phyloP scores from a whole-genome alignment of 2,888 invertebrate genomes.

The Pedicia rivosa region DNA sequence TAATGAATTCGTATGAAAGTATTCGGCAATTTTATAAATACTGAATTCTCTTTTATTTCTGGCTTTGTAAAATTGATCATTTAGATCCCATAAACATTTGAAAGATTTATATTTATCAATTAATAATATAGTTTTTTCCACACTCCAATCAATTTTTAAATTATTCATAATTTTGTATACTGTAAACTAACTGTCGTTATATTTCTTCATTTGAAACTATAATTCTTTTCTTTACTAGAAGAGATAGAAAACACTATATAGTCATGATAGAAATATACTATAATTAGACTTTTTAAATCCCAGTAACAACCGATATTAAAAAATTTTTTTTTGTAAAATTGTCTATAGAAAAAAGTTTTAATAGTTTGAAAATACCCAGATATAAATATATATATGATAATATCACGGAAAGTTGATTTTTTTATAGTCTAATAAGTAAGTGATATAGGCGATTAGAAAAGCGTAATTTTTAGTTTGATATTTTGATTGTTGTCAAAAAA shows the following conservation, averaged over 20 bases:
- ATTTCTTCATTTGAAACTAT: not conserved
- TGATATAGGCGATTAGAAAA: too few species aligned
- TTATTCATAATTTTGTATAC: conserved; percentile 2
- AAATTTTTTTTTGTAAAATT: too few species aligned
- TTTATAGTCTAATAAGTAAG: too few species aligned
- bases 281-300: too few species aligned
- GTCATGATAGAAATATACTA: conserved; percentile 2
- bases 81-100: conserved; percentile 28
- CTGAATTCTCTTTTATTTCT: conserved; percentile 22
- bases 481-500: too few species aligned
- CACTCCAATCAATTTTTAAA: conserved; percentile 17
- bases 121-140: conserved; percentile 22
- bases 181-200: conserved; percentile 1
- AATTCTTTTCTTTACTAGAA: conserved; percentile 1
- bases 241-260: conserved; percentile 1
- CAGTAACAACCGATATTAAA: too few species aligned
- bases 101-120: conserved; percentile 23
- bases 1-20: not conserved
- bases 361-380: too few species aligned
- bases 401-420: too few species aligned
- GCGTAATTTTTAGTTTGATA: too few species aligned
- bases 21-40: conserved; percentile 17
- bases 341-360: too few species aligned
- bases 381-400: too few species aligned
- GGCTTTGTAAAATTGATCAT: conserved; percentile 23